Evolutionary conservation across 2,888 invertebrate species (phyloP).

Genomic region (Megamerina dolium): DNA sequence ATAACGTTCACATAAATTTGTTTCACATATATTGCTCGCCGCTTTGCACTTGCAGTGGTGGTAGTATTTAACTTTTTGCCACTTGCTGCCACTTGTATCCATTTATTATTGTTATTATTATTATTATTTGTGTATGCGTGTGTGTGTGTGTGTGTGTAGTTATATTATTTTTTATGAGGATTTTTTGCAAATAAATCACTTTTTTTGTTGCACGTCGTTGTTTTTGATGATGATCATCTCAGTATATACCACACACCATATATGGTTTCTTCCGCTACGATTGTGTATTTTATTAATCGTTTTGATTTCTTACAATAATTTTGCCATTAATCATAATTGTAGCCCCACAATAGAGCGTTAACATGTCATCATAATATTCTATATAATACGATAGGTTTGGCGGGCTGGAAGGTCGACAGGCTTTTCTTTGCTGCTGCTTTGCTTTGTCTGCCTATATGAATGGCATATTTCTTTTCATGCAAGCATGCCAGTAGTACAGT

Average conservation of each 20-base stretch:
- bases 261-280: constrained; percentile 2
- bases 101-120: constrained; percentile 2
- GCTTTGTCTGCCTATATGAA: too few species aligned
- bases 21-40: neutral
- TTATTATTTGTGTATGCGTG: neutral
- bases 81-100: neutral
- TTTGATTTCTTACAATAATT: constrained; percentile 26
- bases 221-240: neutral
- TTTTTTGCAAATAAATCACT: too few species aligned
- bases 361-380: too few species aligned
- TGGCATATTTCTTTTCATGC: too few species aligned
- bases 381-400: too few species aligned
- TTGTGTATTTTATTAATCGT: neutral
- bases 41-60: neutral
- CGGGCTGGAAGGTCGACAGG: too few species aligned
- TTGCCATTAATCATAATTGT: constrained; percentile 39
- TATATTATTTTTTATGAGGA: constrained; percentile 1
- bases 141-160: neutral
- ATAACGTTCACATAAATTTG: neutral
- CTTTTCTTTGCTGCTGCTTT: too few species aligned
- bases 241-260: too few species aligned
- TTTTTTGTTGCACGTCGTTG: too few species aligned
- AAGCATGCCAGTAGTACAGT: too few species aligned
- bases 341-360: too few species aligned
- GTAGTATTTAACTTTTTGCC: neutral